Evolutionary conservation across 2,797 vertebrate species (phyloP).

Genomic region (Aulostomus chinensis): DNA sequence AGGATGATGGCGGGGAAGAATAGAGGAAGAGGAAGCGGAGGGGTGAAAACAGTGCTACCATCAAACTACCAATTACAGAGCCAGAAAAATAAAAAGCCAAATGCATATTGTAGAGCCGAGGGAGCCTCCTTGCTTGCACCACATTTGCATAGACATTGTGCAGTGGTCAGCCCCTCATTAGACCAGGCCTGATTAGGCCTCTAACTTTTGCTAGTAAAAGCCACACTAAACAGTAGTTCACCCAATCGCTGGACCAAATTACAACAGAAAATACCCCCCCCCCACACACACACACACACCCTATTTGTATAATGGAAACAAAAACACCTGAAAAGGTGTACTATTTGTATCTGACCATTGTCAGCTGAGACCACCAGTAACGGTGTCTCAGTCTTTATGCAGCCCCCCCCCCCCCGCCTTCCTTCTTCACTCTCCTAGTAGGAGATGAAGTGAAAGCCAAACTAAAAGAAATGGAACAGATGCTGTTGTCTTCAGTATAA

Average conservation of each 20-base stretch:
- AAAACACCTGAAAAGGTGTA: conserved; percentile 51
- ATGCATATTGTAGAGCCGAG: conserved; percentile 52
- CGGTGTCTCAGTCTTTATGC: conserved; percentile 61
- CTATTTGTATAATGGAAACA: conserved; percentile 56
- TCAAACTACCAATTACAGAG: conserved; percentile 63
- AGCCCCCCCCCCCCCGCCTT: conserved; percentile 37
- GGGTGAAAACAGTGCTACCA: conserved; percentile 63
- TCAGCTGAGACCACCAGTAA: conserved; percentile 49
- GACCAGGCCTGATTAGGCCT: conserved; percentile 43
- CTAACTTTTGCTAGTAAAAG: conserved; percentile 25
- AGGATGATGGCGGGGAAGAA: conserved; percentile 92
- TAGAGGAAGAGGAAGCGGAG: conserved; percentile 58
- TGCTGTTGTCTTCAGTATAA: conserved; percentile 53
- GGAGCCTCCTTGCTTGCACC: conserved; percentile 43
- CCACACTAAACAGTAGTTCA: conserved; percentile 29
- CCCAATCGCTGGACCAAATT: conserved; percentile 66
- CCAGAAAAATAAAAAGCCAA: conserved; percentile 69
- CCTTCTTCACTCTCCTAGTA: conserved; percentile 24
- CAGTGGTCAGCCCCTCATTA: conserved; percentile 58
- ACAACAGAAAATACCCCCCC: conserved; percentile 35
- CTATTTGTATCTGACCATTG: conserved; percentile 64
- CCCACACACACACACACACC: neutral
- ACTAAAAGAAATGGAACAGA: conserved; percentile 17
- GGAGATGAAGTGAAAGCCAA: conserved; percentile 46
- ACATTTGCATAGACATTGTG: conserved; percentile 68